Base-by-base conservation (phyloP, 2,797 vertebrate genomes). In the Dendrocincla fuliginosa region DNA sequence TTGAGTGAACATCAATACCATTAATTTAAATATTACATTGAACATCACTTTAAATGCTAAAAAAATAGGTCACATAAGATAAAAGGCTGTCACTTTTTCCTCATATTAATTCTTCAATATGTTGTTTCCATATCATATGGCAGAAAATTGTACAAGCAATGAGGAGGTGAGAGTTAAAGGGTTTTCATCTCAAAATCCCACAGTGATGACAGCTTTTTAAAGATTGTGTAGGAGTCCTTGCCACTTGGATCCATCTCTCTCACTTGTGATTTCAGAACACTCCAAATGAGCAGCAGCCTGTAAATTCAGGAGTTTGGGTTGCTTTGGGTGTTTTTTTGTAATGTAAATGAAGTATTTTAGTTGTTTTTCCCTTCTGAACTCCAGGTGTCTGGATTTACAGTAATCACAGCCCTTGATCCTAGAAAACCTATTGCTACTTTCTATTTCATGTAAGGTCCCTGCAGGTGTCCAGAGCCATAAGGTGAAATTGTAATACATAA, bases 231-330 rank as follows among this genome's bases (percentile, higher is more conserved):
- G 84, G 91, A 89, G 75, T 83, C 25, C 10, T 15, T 81, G 79
- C 65, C 35, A 49, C 79, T 80, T 67, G 64, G 46, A 83, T 87
- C 41, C 14, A 27, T 83, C 65, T 67, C 64, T 67, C 53, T 76
- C 19, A 10, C 74, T 92, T 78, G 11, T 14, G 35, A 81, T 71
- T 87, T 83, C 49, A 68, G 65, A 83, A 33, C 59, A 71, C 37
- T 83, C 57, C 77, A 92, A 88, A 76, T 86, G 94, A 95, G 76
- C 89, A 93, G 52, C 84, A 88, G 61, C 28, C 55, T 89, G 57
- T 70, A 84, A 89, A 89, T 75, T 75, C 55, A 59, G 23, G 61
- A 70, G 55, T 50, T 39, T 20, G 64, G 23, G 42, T 23, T 42
- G 23, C 28, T 30, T 28, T 63, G 39, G 13, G 13, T 5, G 13